A percentile compares a stretch with the other conserved stretches of the same genome.
These are phyloP conservation scores for Agrotis ipsilon DNA, from an alignment of 2,888 invertebrate species.

Conservation along the genomic window DNA sequence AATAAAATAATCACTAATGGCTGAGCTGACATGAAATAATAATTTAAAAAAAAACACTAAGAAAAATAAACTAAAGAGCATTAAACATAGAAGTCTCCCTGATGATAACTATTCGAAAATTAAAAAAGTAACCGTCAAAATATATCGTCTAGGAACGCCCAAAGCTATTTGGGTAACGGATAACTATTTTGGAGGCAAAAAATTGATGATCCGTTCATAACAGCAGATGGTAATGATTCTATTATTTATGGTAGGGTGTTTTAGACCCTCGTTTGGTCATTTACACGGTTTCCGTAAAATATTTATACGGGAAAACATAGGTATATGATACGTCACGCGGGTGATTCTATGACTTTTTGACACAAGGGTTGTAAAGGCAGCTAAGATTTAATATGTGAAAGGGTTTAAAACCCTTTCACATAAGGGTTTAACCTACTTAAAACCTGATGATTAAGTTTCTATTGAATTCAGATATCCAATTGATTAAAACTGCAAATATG, in stretches of 20 bases:
- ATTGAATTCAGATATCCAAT: neutral
- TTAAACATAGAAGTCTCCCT: constrained; percentile 2
- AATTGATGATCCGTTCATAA: constrained; percentile 86
- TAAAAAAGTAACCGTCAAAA: constrained; percentile 86
- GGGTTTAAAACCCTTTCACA: too few relatives aligned
- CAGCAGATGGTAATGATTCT: constrained; percentile 91
- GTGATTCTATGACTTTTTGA: constrained; percentile 8
- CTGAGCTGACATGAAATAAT: neutral
- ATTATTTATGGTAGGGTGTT: constrained; percentile 86
- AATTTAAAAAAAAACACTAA: constrained; percentile 1
- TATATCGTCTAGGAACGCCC: constrained; percentile 84
- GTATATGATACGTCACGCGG: constrained; percentile 31
- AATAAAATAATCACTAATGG: neutral
- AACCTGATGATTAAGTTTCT: neutral
- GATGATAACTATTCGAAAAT: constrained; percentile 69
- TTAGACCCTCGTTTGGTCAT: constrained; percentile 33
- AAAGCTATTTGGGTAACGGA: constrained; percentile 57
- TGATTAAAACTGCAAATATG: too few relatives aligned
- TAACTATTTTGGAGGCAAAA: constrained; percentile 76
- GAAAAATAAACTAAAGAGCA: neutral
- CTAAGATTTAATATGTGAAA: neutral
- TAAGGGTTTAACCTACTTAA: too few relatives aligned
- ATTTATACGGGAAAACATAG: constrained; percentile 23
- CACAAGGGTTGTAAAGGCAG: neutral
- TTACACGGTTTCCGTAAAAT: constrained; percentile 62